Percentiles rank a stretch among this genome's conserved stretches.
These are phyloP conservation scores for Ceratina australensis DNA, from an alignment of 1,140 invertebrate genomes.

Conservation along the genomic window DNA sequence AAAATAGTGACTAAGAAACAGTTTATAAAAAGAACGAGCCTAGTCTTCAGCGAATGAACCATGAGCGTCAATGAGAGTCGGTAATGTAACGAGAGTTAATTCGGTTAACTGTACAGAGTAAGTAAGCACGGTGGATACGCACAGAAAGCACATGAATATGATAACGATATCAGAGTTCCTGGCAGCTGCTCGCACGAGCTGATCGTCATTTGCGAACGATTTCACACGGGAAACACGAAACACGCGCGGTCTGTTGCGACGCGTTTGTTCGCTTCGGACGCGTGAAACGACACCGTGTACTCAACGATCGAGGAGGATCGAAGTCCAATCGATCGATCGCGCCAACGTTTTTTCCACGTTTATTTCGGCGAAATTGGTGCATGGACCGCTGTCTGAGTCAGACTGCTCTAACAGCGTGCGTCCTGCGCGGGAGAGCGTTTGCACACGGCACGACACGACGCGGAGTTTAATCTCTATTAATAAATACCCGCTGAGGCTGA, in stretches of 20 bases:
- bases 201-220: neutral
- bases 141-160: neutral
- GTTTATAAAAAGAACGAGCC: too few relatives aligned
- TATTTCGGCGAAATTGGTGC: slow-evolving; percentile 53
- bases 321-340: neutral
- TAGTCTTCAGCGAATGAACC: too few relatives aligned
- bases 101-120: too few relatives aligned
- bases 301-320: neutral
- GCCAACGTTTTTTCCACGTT: slow-evolving; percentile 39
- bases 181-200: neutral
- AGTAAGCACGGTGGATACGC: neutral
- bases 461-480: slow-evolving; percentile 79
- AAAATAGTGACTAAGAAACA: too few relatives aligned
- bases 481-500: slow-evolving; percentile 69
- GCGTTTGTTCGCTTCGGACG: neutral
- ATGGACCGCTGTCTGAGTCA: slow-evolving; percentile 65
- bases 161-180: neutral
- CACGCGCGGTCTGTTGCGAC: neutral
- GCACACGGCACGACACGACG: slow-evolving; percentile 79
- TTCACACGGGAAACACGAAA: neutral
- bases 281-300: neutral
- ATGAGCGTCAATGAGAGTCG: too few relatives aligned
- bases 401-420: slow-evolving; percentile 63
- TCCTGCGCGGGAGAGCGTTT: slow-evolving; percentile 73
- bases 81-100: too few relatives aligned